Base-by-base conservation (phyloP, 2,113 vertebrate species). In the Trichechus manatus region DNA sequence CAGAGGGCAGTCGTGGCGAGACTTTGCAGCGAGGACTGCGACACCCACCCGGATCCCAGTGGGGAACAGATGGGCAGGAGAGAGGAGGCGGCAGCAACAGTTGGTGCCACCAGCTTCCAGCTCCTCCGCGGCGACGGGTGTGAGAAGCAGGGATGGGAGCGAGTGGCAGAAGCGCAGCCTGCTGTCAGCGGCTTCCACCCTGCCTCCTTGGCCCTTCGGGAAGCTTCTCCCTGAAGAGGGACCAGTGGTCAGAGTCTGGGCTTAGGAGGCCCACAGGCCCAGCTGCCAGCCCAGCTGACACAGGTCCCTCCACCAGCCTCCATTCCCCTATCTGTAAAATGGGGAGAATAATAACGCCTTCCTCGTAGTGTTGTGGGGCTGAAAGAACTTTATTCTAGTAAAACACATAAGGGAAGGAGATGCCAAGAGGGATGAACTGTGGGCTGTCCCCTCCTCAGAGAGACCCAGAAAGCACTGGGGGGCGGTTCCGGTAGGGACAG, bases 1-100 rank as follows among this genome's bases (percentile, higher is more conserved):
- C 47, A 39, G 91, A 74, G 1, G 15, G 78, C 3, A 0, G 61
- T 83, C 79, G 39, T 56, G 2, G 61, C 31, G 10, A 23, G 87
- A 27, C 96, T 79, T 6, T 4, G 63, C 36, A 85, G 59, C n/a
- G 8, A 14, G 83, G 86, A 22, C 96, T 80, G 42, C 10, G 20
- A 42, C 33, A 3, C 85, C 86, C 66, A 92, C 93, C 78, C 23
- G 0, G 63, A 31, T 50, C 77, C 91, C 13, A 4, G 84, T 6
- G 29, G 0, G 68, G 81, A 95, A 90, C 96, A 96, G 95, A 96
- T 96, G 95, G 97, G 75, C 95, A 83, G 92, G 96, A 94, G 94
- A 47, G 44, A 82, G 68, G 78, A 63, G 89, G 66, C 42, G 64
- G 96, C 39, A 15, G 88, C 79, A 86, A 81, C 96, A 89, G 95